Evolutionary conservation across 2,113 vertebrate species (phyloP).

Genomic region (Girardinichthys multiradiatus): DNA sequence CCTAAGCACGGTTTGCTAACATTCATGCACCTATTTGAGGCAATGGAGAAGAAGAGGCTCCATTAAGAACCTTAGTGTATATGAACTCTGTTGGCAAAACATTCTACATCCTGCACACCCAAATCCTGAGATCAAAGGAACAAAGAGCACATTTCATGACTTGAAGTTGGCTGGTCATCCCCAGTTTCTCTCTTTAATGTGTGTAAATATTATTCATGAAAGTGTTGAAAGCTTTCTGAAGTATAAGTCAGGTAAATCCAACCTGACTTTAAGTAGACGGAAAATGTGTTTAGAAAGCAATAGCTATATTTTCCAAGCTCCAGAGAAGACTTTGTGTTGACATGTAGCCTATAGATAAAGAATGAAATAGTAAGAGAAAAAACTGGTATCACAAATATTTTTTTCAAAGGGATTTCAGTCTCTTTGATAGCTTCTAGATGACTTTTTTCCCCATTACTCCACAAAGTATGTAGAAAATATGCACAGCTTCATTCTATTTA

Average conservation of each 20-base stretch:
- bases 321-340: slow-evolving; percentile 24
- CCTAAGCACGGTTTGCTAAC: slow-evolving; percentile 16
- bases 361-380: slow-evolving; percentile 6
- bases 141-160: slow-evolving; percentile 28
- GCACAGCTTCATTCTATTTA: neutral
- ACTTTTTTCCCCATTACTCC: neutral
- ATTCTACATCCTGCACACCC: slow-evolving; percentile 9
- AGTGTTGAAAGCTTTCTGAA: slow-evolving; percentile 46
- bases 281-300: slow-evolving; percentile 35
- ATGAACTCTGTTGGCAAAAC: slow-evolving; percentile 35
- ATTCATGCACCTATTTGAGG: slow-evolving; percentile 30
- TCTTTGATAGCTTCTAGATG: neutral
- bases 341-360: slow-evolving; percentile 2
- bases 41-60: slow-evolving; percentile 21
- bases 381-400: neutral
- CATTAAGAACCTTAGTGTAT: slow-evolving; percentile 38
- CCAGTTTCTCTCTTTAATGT: slow-evolving; percentile 32
- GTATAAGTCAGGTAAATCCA: slow-evolving; percentile 48
- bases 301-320: slow-evolving; percentile 21
- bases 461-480: neutral
- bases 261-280: slow-evolving; percentile 55
- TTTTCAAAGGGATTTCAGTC: neutral
- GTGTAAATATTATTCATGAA: slow-evolving; percentile 64
- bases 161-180: slow-evolving; percentile 5
- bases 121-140: slow-evolving; percentile 6